Evolutionary conservation across 2,113 vertebrate species (phyloP).

Genomic region (Pterocles orientalis): DNA sequence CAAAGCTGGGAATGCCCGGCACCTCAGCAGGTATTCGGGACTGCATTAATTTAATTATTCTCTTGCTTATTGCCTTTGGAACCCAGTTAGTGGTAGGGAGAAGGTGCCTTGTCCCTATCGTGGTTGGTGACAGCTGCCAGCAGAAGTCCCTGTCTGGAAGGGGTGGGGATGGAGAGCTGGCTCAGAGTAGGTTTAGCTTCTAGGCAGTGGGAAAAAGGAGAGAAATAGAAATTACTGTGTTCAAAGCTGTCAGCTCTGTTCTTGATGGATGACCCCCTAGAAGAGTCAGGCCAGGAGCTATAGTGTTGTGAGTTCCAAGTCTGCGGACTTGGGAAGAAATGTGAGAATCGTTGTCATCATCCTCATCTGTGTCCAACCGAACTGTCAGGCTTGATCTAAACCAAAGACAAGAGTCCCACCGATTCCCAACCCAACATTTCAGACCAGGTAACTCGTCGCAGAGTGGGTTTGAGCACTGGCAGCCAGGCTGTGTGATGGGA

Average conservation of each 20-base stretch:
- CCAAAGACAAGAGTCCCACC: not conserved
- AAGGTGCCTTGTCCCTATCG: not conserved
- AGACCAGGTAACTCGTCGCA: rapidly evolving
- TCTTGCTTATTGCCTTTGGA: conserved; percentile 10
- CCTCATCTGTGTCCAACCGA: not conserved
- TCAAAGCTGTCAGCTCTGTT: not conserved
- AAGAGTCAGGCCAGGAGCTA: not conserved
- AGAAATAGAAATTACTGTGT: not conserved
- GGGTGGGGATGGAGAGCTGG: not conserved
- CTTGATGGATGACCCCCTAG: not conserved
- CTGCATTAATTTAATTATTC: conserved; percentile 42
- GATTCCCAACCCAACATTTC: not conserved
- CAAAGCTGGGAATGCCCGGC: not conserved
- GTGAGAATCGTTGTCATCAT: not conserved
- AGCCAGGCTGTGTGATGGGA: not conserved
- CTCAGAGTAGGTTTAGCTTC: not conserved
- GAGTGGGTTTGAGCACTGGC: not conserved
- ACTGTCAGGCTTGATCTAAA: not conserved
- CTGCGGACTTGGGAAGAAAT: not conserved
- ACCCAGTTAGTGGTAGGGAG: conserved; percentile 36
- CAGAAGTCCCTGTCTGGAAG: not conserved
- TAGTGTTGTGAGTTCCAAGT: not conserved
- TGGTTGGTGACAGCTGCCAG: not conserved
- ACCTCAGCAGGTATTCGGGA: not conserved
- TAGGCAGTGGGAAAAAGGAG: not conserved